Evolutionary conservation across 2,888 invertebrate genomes (phyloP).

Genomic region (Pelosia muscerda): DNA sequence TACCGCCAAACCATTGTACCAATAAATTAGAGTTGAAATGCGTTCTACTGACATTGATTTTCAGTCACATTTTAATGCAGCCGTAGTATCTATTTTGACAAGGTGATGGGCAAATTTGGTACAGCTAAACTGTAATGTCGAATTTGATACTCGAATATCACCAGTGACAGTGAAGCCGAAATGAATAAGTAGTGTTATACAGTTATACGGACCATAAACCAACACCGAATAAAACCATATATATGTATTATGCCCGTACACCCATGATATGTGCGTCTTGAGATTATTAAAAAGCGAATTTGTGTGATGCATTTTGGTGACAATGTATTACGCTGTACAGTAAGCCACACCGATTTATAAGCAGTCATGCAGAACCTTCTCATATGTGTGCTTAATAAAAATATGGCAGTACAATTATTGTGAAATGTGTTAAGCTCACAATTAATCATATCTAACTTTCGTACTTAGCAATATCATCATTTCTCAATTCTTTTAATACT

Average conservation of each 20-base stretch:
- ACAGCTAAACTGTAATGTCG: not conserved
- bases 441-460: too few species aligned
- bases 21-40: not conserved
- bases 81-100: not conserved
- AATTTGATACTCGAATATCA: not conserved
- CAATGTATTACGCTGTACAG: not conserved
- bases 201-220: not conserved
- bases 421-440: too few species aligned
- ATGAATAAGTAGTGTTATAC: too few species aligned
- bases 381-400: not conserved
- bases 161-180: not conserved
- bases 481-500: too few species aligned
- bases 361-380: constrained; percentile 7
- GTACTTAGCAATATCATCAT: too few species aligned
- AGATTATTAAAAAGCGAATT: constrained; percentile 6
- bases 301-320: not conserved
- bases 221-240: not conserved
- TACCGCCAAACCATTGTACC: not conserved
- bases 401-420: not conserved
- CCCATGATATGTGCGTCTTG: not conserved
- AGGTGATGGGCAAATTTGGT: not conserved
- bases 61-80: too few species aligned
- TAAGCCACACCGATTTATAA: constrained; percentile 1
- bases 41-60: not conserved
- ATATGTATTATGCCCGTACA: not conserved